Evolutionary conservation across 2,888 invertebrate species (phyloP), one percentile per base, ranked within the genome.

Genomic region (Hyles lineata): DNA sequence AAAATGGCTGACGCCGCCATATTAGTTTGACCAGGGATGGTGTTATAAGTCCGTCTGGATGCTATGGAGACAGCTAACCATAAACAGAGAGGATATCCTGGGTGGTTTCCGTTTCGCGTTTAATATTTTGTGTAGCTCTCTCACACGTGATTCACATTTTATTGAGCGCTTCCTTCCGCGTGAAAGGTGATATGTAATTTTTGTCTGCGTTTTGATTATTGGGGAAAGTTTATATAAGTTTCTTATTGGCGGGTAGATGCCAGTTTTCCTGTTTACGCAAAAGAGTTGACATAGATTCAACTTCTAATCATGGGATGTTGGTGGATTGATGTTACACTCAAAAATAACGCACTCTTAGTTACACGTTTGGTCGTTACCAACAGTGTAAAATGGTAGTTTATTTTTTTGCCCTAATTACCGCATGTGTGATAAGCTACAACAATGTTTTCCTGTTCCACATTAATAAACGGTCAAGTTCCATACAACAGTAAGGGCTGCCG

Each of bases 61-160:
- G 88, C 89, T 84, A 87, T 83, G 89, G 89, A 91, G 91, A 91
- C 89, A 86, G 85, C 85, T 81, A 78, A 83, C 93, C 91, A 88
- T 93, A 93, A 89, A 86, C 80, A 83, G 86, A 87, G 84, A 92
- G 93, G 92, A 92, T 91, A 91, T 94, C 94, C 93, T 92, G 92
- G 84, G 82, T 78, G 76, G 82, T 89, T 91, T 93, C 93, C 93
- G 92, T 83, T 88, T 77, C 76, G 71, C 82, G 77, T 73, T 81
- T 81, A 76, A 83, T 83, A 84, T 83, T 88, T 87, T 80, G 76
- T 70, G 70, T 55, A 74, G 83, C 79, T 78, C 82, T 75, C 84
- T 75, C 75, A 74, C 82, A 84, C 89, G 90, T 90, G 88, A 89
- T 85, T 87, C 74, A 79, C 79, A 87, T 87, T 78, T 76, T 74